Conservation (phyloP, 1,140 invertebrate species). For the Doryteuthis pealeii region DNA sequence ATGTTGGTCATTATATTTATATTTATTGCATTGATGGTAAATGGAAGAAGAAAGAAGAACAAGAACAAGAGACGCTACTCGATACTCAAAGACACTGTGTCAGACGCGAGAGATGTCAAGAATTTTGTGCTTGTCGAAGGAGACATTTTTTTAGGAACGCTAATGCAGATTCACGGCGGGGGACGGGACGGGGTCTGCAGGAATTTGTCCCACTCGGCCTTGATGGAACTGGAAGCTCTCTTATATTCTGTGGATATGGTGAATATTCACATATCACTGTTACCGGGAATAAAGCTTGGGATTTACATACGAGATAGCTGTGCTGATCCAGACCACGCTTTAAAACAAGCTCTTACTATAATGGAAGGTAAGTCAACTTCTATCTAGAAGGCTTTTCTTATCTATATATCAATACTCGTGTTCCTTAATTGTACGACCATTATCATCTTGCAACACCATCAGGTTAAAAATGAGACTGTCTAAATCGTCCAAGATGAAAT, state of each 20-base stretch:
- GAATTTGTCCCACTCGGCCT: background rate
- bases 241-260: background rate
- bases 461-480: no score
- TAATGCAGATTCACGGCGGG: background rate
- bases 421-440: no score
- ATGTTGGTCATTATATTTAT: background rate
- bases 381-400: no score
- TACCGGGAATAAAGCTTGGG: background rate
- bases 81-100: background rate
- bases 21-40: background rate
- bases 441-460: no score
- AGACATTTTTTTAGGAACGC: background rate
- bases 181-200: background rate
- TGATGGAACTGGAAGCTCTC: background rate
- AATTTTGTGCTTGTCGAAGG: background rate
- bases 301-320: constrained; percentile 7
- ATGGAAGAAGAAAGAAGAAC: background rate
- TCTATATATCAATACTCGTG: no score
- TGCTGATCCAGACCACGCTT: background rate
- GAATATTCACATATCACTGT: background rate
- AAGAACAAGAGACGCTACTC: background rate
- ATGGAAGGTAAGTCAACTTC: constrained; percentile 1
- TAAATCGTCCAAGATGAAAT: no score
- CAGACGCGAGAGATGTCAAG: background rate
- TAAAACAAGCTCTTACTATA: constrained; percentile 5